Conservation (phyloP, 2,888 invertebrate genomes). For the Lasiommata megera region DNA sequence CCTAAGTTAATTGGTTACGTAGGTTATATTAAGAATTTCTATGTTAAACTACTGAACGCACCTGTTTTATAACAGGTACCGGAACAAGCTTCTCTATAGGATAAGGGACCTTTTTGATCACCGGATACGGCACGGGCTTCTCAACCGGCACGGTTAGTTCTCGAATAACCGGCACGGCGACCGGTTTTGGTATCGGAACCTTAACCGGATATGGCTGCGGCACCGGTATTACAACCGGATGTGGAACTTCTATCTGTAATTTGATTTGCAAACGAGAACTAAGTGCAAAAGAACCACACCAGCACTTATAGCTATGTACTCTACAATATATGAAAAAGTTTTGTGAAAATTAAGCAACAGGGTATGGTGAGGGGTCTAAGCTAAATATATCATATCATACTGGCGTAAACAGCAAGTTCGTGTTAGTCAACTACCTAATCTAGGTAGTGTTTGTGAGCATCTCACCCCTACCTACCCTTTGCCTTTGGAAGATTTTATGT, state of each 20-base stretch:
- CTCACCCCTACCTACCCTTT: too few species aligned
- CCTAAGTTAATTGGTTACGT: too few species aligned
- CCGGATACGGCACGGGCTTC: conserved; percentile 84
- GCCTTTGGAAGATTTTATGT: too few species aligned
- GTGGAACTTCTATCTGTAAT: conserved; percentile 86
- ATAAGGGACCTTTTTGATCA: conserved; percentile 86
- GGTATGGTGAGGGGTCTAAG: too few species aligned
- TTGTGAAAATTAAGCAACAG: too few species aligned
- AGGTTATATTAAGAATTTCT: background rate
- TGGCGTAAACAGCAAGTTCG: too few species aligned
- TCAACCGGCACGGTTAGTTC: conserved; percentile 82
- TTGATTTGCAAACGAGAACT: conserved; percentile 27
- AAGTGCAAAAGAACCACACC: conserved; percentile 20
- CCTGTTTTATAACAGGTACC: conserved; percentile 87
- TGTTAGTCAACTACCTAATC: too few species aligned
- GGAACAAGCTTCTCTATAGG: conserved; percentile 88
- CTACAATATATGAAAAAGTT: too few species aligned
- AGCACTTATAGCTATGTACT: too few species aligned
- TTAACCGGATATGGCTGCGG: conserved; percentile 89
- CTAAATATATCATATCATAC: too few species aligned
- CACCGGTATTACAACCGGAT: conserved; percentile 87
- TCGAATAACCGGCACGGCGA: conserved; percentile 84
- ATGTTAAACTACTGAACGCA: conserved; percentile 45
- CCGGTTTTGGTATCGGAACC: conserved; percentile 86
- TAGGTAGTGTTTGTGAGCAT: too few species aligned